Evolutionary conservation across 2,888 invertebrate species (phyloP), one percentile per base, ranked within the genome.

Genomic region (Clunio marinus): DNA sequence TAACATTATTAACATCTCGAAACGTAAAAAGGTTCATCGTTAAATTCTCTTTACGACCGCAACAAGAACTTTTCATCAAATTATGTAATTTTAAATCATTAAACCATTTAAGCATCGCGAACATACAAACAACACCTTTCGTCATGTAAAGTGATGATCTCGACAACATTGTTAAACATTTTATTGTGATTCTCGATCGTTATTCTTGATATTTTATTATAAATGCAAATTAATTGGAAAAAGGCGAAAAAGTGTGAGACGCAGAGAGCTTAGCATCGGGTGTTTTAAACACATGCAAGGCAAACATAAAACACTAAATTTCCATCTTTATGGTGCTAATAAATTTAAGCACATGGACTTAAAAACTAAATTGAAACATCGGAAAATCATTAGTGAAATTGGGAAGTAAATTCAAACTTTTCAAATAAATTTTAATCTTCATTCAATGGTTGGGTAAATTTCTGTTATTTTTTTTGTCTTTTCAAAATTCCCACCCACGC

Each of bases 51-150:
- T 59, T 32, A 59, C 35, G 32, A 59, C 59, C 57, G 8, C n/a
- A 25, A n/a, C 10, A 41, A 41, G 41, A 41, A 41, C 2, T 15
- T 32, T 41, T 13, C 3, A 4, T n/a, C n/a, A 35, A 32, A 59
- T 59, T 59, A 59, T 13, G 20, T 59, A 59, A 59, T 57, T 57
- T 15, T 57, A 57, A 57, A 57, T 57, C 57, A 57, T 59, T 59
- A 59, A 59, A 15, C 27, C 28, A 57, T 24, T n/a, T 13, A 24
- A 46, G 32, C 32, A 4, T 46, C n/a, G 24, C 57, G 25, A 32
- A 28, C 32, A 59, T 57, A 24, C 57, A 57, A 25, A 32, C 10
- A 41, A 59, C 59, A 59, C 59, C 59, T 59, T 59, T 7, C 5
- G 28, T 35, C 55, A 22, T 46, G 46, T 22, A 20, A 20, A 22